Evolutionary conservation across 2,113 vertebrate species (phyloP).

Genomic region (Fregata magnificens): DNA sequence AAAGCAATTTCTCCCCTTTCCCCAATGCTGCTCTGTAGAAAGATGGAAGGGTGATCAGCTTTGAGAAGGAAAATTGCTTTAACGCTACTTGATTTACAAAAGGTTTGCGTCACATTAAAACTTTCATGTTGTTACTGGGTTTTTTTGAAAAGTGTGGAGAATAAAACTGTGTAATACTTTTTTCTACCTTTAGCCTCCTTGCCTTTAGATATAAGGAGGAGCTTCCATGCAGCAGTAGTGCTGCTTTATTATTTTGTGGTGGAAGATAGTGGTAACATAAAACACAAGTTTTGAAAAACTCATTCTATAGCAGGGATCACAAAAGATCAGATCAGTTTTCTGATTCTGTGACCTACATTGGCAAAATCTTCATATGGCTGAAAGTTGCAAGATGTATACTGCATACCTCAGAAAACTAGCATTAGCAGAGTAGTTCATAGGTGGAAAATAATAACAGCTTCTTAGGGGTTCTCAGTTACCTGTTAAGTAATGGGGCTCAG

Average conservation of each 20-base stretch:
- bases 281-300: background rate
- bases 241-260: background rate
- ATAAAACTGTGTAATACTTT: background rate
- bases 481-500: background rate
- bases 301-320: background rate
- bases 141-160: background rate
- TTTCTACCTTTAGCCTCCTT: background rate
- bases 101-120: background rate
- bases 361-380: background rate
- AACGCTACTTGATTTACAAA: background rate
- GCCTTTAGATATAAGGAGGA: background rate
- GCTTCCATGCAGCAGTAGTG: background rate
- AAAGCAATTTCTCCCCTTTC: background rate
- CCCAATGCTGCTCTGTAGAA: background rate
- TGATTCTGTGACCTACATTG: background rate
- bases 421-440: background rate
- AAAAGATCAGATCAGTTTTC: background rate
- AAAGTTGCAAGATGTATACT: background rate
- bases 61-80: background rate
- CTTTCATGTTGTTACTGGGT: background rate
- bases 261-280: background rate
- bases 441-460: background rate
- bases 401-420: background rate
- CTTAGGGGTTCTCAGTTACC: background rate
- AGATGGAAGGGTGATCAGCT: background rate